Evolutionary conservation across 2,797 vertebrate species (phyloP), one percentile per base, ranked within the genome.

Genomic region (Knipowitschia caucasica): DNA sequence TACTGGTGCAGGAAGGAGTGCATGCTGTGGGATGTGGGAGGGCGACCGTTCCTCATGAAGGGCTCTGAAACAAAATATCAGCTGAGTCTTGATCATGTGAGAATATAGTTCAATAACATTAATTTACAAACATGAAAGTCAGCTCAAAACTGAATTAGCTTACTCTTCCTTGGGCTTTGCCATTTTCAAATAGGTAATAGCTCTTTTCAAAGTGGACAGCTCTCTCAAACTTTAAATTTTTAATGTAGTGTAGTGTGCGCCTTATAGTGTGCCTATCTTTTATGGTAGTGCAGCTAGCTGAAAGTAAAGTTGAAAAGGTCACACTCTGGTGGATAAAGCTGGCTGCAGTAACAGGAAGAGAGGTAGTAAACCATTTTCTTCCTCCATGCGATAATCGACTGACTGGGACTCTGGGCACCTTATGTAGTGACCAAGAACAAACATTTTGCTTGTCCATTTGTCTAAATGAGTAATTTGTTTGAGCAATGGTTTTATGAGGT

Each of bases 1-100:
- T 99, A 99, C 70, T 98, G 96, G 84, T 99, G 96, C 71, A 98
- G 92, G 85, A 99, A 99, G 49, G 96, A 98, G 85, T 99, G 96
- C 94, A 99, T 94, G 75, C 96, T 98, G 90, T 99, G 96, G 69
- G 96, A 98, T 5, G 95, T 92, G 67, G 95, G 95, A 47, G 96
- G 96, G 59, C 95, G 93, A 81, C 96, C 96, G 75, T 98, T 98
- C 90, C 97, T 96, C 91, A 98, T 95, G 81, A 99, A 98, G 44
- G 96, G 96, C 84, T 99, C 96, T 99, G 89, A 50, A 83, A 80
- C 4, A 30, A 17, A 27, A 30, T 18, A 20, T 18, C 4, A 40
- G 38, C 20, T 21, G 9, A 40, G 11, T 40, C 4, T 24, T n/a
- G 14, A 3, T 18, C 30, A 39, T 20, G n/a, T 11, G n/a, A 24